Evolutionary conservation across 2,113 vertebrate species (phyloP).

Genomic region (Promerops cafer): DNA sequence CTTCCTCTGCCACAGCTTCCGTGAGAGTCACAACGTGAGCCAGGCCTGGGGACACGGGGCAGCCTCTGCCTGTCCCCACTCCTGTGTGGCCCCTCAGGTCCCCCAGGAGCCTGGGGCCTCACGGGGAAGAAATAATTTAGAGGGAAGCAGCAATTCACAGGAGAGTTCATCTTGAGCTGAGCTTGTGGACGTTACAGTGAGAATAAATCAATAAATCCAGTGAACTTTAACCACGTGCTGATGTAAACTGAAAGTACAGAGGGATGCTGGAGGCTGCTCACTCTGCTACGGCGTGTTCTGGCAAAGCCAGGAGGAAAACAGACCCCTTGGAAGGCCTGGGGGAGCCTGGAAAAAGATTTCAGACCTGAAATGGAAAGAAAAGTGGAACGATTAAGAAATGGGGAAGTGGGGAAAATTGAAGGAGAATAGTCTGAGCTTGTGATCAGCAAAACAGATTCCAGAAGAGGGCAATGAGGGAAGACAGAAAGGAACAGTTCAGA

Average conservation of each 20-base stretch:
- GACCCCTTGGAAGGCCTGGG: neutral
- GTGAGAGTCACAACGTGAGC: fast-evolving
- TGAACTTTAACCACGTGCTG: neutral
- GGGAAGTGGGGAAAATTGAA: neutral
- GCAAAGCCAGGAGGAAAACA: neutral
- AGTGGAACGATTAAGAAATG: neutral
- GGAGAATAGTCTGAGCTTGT: neutral
- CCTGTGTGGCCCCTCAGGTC: neutral
- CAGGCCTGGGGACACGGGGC: neutral
- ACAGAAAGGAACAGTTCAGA: neutral
- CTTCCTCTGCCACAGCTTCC: neutral
- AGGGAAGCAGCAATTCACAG: neutral
- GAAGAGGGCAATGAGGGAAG: neutral
- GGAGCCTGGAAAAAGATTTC: neutral
- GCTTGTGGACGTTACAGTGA: neutral
- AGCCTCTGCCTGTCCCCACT: neutral
- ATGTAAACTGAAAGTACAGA: neutral
- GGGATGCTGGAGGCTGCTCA: neutral
- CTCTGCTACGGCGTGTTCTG: neutral
- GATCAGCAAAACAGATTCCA: neutral
- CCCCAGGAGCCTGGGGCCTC: neutral
- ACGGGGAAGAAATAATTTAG: neutral
- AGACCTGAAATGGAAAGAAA: neutral
- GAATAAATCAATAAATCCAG: neutral
- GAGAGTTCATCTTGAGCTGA: neutral